phyloP scores from a whole-genome alignment of 2,797 vertebrate species.

The Lophotriccus pileatus region DNA sequence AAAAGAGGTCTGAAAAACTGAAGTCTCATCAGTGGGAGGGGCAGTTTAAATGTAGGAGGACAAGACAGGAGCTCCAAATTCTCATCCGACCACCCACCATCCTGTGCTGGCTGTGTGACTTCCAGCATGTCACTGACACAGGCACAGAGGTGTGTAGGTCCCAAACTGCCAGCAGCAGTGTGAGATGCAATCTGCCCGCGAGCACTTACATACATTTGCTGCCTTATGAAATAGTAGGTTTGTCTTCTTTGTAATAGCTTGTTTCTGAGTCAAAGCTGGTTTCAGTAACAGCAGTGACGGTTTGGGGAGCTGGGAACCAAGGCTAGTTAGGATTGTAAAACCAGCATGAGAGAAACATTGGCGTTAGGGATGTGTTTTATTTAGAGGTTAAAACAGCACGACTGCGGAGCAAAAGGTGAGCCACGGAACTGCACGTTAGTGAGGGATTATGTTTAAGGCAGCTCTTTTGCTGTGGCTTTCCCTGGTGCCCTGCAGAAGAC shows the following conservation, averaged over 20 bases:
- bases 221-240: neutral
- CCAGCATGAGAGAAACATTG: neutral
- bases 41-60: neutral
- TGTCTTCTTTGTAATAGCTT: neutral
- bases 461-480: neutral
- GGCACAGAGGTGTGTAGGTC: accelerated
- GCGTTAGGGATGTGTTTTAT: accelerated
- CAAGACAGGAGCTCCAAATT: neutral
- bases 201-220: neutral
- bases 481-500: neutral
- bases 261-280: neutral
- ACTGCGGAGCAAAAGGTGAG: accelerated
- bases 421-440: accelerated
- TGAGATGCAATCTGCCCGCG: neutral
- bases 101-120: neutral
- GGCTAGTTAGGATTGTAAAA: neutral
- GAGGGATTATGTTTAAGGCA: neutral
- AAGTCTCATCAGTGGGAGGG: neutral
- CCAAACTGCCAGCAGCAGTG: neutral
- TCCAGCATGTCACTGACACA: accelerated
- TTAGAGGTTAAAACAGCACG: neutral
- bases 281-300: neutral
- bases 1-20: neutral
- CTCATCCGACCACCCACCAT: neutral
- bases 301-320: neutral